Conservation (phyloP, 2,888 invertebrate species). For the Lordiphosa andalusiaca region DNA sequence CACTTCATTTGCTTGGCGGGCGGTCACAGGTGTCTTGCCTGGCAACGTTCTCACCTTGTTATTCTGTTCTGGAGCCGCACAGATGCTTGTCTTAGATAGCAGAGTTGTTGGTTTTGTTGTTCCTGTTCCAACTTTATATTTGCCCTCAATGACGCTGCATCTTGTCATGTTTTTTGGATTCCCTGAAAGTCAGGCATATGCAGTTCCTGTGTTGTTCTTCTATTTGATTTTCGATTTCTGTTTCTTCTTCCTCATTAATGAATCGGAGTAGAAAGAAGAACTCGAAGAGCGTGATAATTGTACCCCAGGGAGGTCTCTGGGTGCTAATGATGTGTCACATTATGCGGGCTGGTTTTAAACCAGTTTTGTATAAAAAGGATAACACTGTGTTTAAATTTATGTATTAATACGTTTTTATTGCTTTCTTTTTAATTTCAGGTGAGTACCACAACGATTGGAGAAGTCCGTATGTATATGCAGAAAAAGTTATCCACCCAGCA, state of each 20-base stretch:
- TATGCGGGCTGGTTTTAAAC: conserved; percentile 30
- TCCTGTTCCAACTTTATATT: conserved; percentile 44
- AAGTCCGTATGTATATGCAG: too few species aligned
- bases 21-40: conserved; percentile 67
- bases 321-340: conserved; percentile 6
- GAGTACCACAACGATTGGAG: conserved; percentile 30
- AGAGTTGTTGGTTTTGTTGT: conserved; percentile 24
- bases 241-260: conserved; percentile 37
- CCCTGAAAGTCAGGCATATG: conserved; percentile 56
- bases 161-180: conserved; percentile 50
- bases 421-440: conserved; percentile 45
- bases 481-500: too few species aligned
- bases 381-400: conserved; percentile 6
- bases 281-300: conserved; percentile 60
- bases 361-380: conserved; percentile 24
- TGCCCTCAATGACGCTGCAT: conserved; percentile 55
- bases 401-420: conserved; percentile 26
- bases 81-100: conserved; percentile 19
- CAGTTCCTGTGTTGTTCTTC: conserved; percentile 58
- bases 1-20: conserved; percentile 50
- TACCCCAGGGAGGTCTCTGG: conserved; percentile 20
- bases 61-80: conserved; percentile 2
- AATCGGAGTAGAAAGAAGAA: conserved; percentile 1
- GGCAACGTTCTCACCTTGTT: conserved; percentile 23
- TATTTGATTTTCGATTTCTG: conserved; percentile 32